Evolutionary conservation across 2,888 invertebrate genomes (phyloP).

Genomic region (Rambutsinella grinnellia): DNA sequence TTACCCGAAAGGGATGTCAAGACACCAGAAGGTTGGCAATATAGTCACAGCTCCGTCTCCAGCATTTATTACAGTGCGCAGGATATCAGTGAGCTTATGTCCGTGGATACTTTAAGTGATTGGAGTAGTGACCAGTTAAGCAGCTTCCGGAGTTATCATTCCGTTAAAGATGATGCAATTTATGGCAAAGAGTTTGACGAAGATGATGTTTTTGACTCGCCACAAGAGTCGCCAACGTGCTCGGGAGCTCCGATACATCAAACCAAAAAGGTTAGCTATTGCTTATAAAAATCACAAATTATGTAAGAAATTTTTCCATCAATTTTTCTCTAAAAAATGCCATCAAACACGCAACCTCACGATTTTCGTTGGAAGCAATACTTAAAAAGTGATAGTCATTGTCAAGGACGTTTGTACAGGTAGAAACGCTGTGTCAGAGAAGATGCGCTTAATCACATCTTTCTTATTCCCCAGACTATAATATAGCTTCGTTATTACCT

Average conservation of each 20-base stretch:
- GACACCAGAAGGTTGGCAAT: slow-evolving; percentile 61
- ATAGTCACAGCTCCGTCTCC: slow-evolving; percentile 64
- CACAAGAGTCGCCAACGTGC: slow-evolving; percentile 58
- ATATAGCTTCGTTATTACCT: no score
- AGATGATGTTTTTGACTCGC: slow-evolving; percentile 66
- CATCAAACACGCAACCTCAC: no score
- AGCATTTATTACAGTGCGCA: slow-evolving; percentile 65
- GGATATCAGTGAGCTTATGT: slow-evolving; percentile 65
- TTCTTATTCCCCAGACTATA: no score
- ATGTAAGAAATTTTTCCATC: no score
- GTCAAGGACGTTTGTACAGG: no score
- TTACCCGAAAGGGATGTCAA: slow-evolving; percentile 26
- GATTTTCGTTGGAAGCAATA: no score
- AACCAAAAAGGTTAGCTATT: slow-evolving; percentile 62
- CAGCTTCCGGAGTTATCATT: slow-evolving; percentile 63
- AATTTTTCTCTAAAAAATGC: no score
- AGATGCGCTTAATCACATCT: no score
- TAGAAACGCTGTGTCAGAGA: no score
- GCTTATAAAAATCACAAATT: no score
- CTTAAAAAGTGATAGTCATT: no score
- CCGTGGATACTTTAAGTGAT: slow-evolving; percentile 54
- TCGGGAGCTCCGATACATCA: slow-evolving; percentile 57
- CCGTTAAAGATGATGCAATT: slow-evolving; percentile 58
- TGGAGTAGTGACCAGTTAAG: slow-evolving; percentile 62
- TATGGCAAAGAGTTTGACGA: slow-evolving; percentile 53